phyloP scores from a whole-genome alignment of 2,888 invertebrate genomes.

The Lasioglossum malachurum region DNA sequence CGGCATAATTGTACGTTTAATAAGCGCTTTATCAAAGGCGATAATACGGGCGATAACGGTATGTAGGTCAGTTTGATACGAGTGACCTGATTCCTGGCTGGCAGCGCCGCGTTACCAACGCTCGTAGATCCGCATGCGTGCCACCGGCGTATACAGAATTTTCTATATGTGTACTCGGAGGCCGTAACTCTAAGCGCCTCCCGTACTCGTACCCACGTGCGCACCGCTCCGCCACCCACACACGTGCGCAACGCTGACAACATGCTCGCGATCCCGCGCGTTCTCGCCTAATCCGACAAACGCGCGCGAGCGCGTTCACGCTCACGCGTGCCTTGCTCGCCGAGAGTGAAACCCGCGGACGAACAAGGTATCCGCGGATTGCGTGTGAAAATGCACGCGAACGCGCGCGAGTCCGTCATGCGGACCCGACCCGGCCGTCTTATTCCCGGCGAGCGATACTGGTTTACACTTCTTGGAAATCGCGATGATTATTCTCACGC shows the following conservation, averaged over 20 bases:
- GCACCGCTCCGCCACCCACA: conserved; percentile 6
- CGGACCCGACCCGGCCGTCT: conserved; percentile 10
- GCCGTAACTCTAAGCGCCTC: conserved; percentile 52
- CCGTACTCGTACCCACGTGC: conserved; percentile 58
- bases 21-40: conserved; percentile 81
- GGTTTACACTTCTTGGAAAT: conserved; percentile 20
- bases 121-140: conserved; percentile 74
- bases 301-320: neutral
- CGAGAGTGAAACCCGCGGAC: neutral
- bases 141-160: conserved; percentile 56
- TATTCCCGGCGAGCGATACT: neutral
- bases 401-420: conserved; percentile 16
- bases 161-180: conserved; percentile 43
- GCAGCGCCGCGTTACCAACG: conserved; percentile 66
- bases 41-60: conserved; percentile 82
- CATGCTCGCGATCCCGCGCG: conserved; percentile 1
- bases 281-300: neutral
- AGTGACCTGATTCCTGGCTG: conserved; percentile 82
- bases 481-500: conserved; percentile 1
- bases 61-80: conserved; percentile 85
- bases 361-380: conserved; percentile 30
- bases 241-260: neutral
- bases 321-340: neutral
- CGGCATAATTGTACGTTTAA: conserved; percentile 81
- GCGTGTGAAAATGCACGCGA: conserved; percentile 41